Percentiles rank a stretch among this genome's conserved stretches.
Evolutionary conservation across 2,113 vertebrate genomes (phyloP).

Genomic region (Burhinus bistriatus): DNA sequence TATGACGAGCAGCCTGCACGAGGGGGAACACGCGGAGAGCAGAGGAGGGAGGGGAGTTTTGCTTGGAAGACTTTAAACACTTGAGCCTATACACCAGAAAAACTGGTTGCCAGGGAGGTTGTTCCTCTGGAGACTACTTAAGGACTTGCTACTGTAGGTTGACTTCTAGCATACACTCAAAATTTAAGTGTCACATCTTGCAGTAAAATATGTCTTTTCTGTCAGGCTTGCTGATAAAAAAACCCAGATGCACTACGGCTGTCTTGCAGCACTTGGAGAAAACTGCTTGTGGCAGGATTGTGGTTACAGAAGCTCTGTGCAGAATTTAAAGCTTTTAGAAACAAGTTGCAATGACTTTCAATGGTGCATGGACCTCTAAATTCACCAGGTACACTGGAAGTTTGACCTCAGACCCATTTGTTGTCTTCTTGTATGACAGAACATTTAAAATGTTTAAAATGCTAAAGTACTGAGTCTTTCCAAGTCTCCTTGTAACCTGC

Average conservation of each 20-base stretch:
- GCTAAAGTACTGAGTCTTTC: neutral
- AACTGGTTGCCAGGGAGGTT: neutral
- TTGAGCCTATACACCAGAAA: neutral
- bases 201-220: neutral
- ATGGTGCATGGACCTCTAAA: rapidly evolving
- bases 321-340: neutral
- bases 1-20: neutral
- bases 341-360: neutral
- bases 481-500: neutral
- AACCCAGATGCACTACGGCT: neutral
- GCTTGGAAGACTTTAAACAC: neutral
- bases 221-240: neutral
- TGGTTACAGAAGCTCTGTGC: neutral
- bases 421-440: neutral
- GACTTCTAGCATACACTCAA: neutral
- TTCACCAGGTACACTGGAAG: neutral
- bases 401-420: neutral
- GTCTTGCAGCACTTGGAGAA: neutral
- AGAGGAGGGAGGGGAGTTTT: neutral
- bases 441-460: neutral
- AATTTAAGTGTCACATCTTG: neutral
- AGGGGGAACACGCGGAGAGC: neutral
- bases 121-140: neutral
- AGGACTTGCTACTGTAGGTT: neutral
- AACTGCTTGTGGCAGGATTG: neutral